Percentiles rank a stretch among this genome's conserved stretches.
phyloP scores from a whole-genome alignment of 1,140 invertebrate genomes.

The Megalonaias nervosa region DNA sequence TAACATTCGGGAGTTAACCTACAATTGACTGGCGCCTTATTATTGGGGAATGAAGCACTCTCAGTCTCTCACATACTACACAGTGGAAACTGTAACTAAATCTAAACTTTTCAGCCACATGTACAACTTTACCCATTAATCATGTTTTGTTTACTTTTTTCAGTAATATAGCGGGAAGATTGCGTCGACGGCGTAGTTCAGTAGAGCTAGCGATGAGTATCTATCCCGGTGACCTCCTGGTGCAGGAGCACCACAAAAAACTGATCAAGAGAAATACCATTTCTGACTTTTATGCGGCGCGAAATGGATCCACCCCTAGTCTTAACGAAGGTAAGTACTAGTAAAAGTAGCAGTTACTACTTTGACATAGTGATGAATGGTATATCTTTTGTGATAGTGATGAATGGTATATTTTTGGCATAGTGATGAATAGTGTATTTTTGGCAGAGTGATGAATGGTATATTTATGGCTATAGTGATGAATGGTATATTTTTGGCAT shows the following conservation, averaged over 20 bases:
- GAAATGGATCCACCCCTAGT: constrained; percentile 39
- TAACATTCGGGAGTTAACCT: too few species aligned
- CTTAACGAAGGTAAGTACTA: constrained; percentile 34
- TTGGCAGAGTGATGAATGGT: too few species aligned
- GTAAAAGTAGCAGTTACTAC: not conserved
- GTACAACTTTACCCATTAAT: not conserved
- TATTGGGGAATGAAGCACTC: too few species aligned
- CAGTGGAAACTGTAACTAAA: not conserved
- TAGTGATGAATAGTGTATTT: too few species aligned
- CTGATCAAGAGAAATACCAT: constrained; percentile 69
- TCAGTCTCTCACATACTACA: too few species aligned
- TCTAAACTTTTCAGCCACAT: not conserved
- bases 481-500: too few species aligned
- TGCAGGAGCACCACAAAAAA: constrained; percentile 63
- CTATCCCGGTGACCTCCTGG: constrained; percentile 66
- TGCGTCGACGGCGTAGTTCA: constrained; percentile 65
- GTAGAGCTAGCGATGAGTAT: constrained; percentile 66
- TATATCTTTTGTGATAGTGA: too few species aligned
- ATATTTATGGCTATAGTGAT: too few species aligned
- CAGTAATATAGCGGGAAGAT: constrained; percentile 60
- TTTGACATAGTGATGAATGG: too few species aligned
- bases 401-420: too few species aligned
- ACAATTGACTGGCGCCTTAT: too few species aligned
- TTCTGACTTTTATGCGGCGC: constrained; percentile 63
- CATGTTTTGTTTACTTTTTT: constrained; percentile 10